These are phyloP conservation scores for Toxotes lorentzi DNA, from an alignment of 2,797 vertebrate species.

Conservation along the genomic window DNA sequence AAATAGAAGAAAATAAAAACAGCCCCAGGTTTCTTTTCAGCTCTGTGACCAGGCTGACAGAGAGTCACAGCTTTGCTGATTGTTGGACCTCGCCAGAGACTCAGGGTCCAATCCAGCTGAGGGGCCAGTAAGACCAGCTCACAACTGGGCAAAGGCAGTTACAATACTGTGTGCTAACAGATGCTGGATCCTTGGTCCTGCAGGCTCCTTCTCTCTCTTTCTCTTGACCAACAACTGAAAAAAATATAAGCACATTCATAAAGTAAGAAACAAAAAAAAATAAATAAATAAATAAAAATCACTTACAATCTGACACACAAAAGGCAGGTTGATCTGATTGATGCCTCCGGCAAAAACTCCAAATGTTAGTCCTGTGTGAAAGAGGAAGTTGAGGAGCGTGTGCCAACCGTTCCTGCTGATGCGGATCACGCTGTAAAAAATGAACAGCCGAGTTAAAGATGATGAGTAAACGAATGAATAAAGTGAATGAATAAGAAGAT, in stretches of 20 bases:
- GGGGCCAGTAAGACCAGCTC: no score
- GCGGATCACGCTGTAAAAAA: slow-evolving; percentile 89
- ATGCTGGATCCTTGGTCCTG: no score
- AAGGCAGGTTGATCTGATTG: slow-evolving; percentile 92
- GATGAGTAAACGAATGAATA: background rate
- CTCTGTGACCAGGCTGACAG: no score
- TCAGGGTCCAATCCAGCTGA: no score
- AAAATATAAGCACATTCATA: background rate
- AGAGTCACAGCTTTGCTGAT: no score
- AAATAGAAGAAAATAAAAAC: no score
- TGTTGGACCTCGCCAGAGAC: no score
- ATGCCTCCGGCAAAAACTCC: slow-evolving; percentile 94
- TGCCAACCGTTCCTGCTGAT: slow-evolving; percentile 97
- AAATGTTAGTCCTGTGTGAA: slow-evolving; percentile 94
- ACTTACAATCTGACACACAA: slow-evolving; percentile 96
- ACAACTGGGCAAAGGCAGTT: no score
- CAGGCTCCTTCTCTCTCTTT: no score
- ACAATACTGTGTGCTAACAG: no score
- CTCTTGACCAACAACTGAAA: background rate
- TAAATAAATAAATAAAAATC: no score
- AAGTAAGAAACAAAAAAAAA: slow-evolving; percentile 3
- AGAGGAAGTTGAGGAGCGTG: slow-evolving; percentile 95
- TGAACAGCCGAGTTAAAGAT: background rate
- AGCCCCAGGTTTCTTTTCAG: no score
- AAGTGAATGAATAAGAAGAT: background rate